Percentiles rank a stretch among this genome's conserved stretches.
phyloP scores from a whole-genome alignment of 92 coral and sea anemone species.

The Siderastrea siderea region DNA sequence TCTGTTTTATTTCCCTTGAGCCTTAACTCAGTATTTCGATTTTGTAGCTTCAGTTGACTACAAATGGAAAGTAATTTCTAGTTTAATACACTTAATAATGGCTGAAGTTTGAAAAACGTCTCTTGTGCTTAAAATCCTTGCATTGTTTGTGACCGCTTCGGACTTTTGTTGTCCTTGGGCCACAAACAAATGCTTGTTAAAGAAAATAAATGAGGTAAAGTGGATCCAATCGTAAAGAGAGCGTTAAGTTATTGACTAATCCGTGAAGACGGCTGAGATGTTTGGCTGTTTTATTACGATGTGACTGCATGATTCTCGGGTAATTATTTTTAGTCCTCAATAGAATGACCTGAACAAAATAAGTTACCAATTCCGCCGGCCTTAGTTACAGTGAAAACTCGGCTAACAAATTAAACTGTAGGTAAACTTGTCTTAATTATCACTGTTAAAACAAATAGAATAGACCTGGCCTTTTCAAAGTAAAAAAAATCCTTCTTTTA shows the following conservation, averaged over 20 bases:
- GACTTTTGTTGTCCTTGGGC: neutral
- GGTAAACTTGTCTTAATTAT: too few species aligned
- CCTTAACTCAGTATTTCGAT: neutral
- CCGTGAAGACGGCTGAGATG: neutral
- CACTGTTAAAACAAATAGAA: too few species aligned
- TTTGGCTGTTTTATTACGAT: neutral
- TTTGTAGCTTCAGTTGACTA: neutral
- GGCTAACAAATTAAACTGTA: too few species aligned
- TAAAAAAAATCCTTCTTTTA: too few species aligned
- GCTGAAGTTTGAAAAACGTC: neutral
- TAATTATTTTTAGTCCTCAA: neutral
- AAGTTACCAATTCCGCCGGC: neutral
- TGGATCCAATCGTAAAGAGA: neutral
- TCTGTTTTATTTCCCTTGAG: neutral
- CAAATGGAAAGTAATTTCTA: conserved; percentile 8
- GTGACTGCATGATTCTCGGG: neutral
- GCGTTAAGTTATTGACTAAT: neutral
- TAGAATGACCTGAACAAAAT: neutral
- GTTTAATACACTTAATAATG: neutral
- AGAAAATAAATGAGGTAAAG: neutral
- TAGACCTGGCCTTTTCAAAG: too few species aligned
- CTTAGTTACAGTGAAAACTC: too few species aligned
- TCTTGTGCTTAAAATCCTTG: neutral
- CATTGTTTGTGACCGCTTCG: neutral
- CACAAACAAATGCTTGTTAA: neutral